Percentiles rank a stretch among this genome's conserved stretches.
These are phyloP conservation scores for Phoenicopterus ruber DNA, from an alignment of 2,113 vertebrate species.

Conservation along the genomic window DNA sequence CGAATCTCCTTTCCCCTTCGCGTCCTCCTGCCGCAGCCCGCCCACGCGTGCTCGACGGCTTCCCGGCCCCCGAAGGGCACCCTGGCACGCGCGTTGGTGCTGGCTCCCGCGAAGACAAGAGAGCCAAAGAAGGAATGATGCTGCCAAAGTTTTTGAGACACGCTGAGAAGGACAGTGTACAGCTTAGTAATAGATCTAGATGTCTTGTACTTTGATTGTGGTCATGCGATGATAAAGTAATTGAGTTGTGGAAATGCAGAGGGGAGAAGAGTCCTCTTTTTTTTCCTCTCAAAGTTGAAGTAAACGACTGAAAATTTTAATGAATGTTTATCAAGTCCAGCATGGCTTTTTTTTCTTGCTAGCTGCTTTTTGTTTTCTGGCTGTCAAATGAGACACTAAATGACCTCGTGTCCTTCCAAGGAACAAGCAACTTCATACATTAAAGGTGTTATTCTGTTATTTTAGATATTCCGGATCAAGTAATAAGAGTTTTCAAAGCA, in stretches of 20 bases:
- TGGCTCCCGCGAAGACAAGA: neutral
- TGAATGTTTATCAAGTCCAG: neutral
- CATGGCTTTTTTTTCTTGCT: neutral
- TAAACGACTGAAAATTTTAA: neutral
- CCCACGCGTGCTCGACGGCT: fast-evolving
- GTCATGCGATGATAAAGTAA: neutral
- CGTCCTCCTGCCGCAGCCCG: neutral
- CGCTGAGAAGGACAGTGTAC: neutral
- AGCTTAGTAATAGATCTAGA: neutral
- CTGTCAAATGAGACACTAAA: neutral
- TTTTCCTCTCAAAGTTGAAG: neutral
- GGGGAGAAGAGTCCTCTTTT: neutral
- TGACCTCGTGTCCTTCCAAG: neutral
- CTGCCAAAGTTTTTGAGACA: neutral
- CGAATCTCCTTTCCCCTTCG: neutral
- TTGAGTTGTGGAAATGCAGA: neutral
- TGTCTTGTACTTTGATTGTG: neutral
- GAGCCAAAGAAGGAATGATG: neutral
- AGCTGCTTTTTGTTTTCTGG: neutral
- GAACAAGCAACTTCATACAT: neutral
- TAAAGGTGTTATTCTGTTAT: neutral
- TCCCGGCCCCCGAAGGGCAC: neutral
- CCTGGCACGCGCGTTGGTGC: fast-evolving
- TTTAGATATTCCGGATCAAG: slow-evolving; percentile 94
- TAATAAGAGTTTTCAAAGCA: slow-evolving; percentile 93